Base-by-base conservation (phyloP, 2,888 invertebrate genomes). In the Cheilosia scutellata region DNA sequence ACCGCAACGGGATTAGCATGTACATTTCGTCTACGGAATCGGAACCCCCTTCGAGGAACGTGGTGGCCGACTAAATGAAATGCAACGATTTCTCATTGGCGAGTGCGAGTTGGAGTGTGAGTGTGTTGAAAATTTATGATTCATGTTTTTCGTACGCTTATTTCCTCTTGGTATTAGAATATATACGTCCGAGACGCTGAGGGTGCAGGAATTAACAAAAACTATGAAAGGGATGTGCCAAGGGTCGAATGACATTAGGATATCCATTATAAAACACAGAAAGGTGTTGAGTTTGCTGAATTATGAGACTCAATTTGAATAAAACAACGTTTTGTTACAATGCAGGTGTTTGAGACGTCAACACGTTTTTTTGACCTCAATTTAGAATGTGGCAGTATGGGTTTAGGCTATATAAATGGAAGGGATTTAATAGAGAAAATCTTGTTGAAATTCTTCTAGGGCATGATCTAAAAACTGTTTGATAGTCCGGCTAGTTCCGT, bases 241-340 rank as follows among this genome's bases (percentile, higher is more conserved):
- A 71, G 76, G 71, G 66, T 57, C 82, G 75, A 71, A 76, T 65
- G 82, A 82, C 82, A 82, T 72, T 68, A 57, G 66, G 82, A 68
- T 77, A 71, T 71, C 76, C 71, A 71, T 68, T 62, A 76, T 66
- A 63, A 76, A 76, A 71, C 76, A 62, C 76, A 70, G 53, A 49
- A 66, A 87, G 87, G 87, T 87, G 87, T 87, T 82, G 82, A 82
- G 82, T 77, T 74, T 74, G 57, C 53, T 87, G 87, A 87, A 53
- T 87, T 87, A 87, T 87, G 82, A 74, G 70, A 44, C 68, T 82
- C 78, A 72, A 87, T 87, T 87, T 87, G 74, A 87, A 87, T 87
- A 82, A 78, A 87, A 87, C 87, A 87, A 82, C 72, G 49, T 65
- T 77, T 58, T 65, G 72, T 74, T 51, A 78, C 74, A 86, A 37